phyloP scores from a whole-genome alignment of 2,113 vertebrate genomes.

The Daubentonia madagascariensis region DNA sequence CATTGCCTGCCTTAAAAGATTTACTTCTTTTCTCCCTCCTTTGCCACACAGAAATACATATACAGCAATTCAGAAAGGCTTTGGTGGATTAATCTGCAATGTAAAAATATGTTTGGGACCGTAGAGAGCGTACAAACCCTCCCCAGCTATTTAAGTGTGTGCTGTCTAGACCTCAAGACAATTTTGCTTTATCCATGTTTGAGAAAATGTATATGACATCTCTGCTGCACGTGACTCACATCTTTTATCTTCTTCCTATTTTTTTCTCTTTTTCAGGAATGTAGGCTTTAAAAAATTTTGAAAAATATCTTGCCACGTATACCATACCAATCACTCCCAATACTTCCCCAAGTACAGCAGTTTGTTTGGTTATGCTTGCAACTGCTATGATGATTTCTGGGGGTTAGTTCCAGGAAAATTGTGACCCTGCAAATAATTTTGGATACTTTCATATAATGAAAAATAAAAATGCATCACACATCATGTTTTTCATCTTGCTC shows the following conservation, averaged over 20 bases:
- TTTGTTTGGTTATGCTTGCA: background rate
- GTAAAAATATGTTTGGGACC: background rate
- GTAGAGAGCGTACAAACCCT: background rate
- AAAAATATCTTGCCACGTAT: background rate
- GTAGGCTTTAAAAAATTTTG: background rate
- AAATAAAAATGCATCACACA: background rate
- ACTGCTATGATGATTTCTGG: background rate
- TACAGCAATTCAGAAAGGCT: background rate
- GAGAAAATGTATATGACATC: background rate
- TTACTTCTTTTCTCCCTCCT: background rate
- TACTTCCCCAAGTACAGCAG: background rate
- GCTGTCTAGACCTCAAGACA: background rate
- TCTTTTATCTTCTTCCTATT: background rate
- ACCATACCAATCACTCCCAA: background rate
- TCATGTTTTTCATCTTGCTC: background rate
- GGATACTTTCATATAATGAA: background rate
- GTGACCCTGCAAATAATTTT: background rate
- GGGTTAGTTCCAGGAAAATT: background rate
- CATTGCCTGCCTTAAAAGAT: background rate
- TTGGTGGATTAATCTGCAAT: background rate
- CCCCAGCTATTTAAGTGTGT: background rate
- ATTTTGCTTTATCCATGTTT: background rate
- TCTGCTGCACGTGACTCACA: background rate
- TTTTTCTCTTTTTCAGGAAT: background rate
- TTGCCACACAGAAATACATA: background rate